These are phyloP conservation scores for Caenorhabditis drosophilae DNA, from an alignment of 2,888 invertebrate genomes.

Conservation along the genomic window DNA sequence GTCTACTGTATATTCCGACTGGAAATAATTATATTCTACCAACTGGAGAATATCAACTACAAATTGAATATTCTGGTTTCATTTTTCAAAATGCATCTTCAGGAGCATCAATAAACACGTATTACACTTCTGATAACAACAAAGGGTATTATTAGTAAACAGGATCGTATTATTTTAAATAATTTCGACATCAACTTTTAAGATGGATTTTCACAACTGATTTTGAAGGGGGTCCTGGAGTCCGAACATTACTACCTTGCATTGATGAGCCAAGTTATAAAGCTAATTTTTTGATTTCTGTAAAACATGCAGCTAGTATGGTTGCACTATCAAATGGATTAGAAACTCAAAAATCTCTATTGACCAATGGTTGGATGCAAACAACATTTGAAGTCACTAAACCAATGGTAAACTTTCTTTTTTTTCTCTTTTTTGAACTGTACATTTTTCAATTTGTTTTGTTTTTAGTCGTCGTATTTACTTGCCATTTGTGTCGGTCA, in stretches of 20 bases:
- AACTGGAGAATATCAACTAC: constrained; percentile 11
- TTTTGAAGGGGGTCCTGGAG: constrained; percentile 42
- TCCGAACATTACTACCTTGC: constrained; percentile 43
- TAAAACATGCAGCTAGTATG: constrained; percentile 37
- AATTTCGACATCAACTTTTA: too few relatives aligned
- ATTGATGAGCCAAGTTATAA: constrained; percentile 52
- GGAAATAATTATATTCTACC: background rate
- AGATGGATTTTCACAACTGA: constrained; percentile 46
- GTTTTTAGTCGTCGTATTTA: constrained; percentile 79
- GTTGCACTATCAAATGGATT: constrained; percentile 39
- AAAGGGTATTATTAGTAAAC: too few relatives aligned
- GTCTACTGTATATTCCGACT: constrained; percentile 21
- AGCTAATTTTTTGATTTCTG: constrained; percentile 22
- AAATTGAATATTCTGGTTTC: constrained; percentile 31
- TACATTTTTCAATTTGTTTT: constrained; percentile 77
- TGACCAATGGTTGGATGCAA: constrained; percentile 21
- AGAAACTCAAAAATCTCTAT: constrained; percentile 7
- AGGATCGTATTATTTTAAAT: too few relatives aligned
- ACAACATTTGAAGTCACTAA: constrained; percentile 31
- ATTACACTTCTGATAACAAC: constrained; percentile 21
- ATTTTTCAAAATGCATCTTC: constrained; percentile 37
- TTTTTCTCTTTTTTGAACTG: constrained; percentile 86
- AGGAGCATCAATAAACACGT: constrained; percentile 31
- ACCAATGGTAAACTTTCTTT: constrained; percentile 77
- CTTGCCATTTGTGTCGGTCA: constrained; percentile 87